These are phyloP conservation scores for Lampris incognitus DNA, from an alignment of 2,113 vertebrate species.

Conservation along the genomic window DNA sequence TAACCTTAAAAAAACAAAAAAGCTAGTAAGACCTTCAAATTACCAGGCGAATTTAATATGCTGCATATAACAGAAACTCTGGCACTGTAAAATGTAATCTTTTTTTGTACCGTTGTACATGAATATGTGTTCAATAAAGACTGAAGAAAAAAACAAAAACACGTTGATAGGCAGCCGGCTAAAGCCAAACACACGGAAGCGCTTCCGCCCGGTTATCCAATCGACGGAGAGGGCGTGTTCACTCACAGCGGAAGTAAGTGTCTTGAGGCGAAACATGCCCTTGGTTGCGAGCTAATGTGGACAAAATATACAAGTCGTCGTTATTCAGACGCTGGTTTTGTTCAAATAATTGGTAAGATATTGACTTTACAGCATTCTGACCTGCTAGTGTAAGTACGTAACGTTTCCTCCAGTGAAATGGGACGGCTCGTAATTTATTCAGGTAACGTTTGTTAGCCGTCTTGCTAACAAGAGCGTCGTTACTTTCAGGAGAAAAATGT, in stretches of 20 bases:
- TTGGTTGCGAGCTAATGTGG: slow-evolving; percentile 41
- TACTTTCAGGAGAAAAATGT: no score
- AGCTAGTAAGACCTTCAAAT: no score
- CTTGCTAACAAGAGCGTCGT: neutral
- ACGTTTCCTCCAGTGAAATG: neutral
- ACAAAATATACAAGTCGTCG: neutral
- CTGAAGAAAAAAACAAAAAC: no score
- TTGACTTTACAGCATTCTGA: neutral
- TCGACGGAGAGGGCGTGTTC: slow-evolving; percentile 10
- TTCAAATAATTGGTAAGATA: slow-evolving; percentile 31
- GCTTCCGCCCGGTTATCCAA: slow-evolving; percentile 28
- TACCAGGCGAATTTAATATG: no score
- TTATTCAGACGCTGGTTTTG: neutral
- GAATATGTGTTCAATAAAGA: no score
- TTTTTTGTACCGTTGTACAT: no score
- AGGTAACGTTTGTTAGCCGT: neutral
- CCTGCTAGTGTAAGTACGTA: rapidly evolving
- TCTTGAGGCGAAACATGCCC: slow-evolving; percentile 48
- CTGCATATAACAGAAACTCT: no score
- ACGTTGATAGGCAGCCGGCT: neutral
- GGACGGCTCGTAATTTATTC: neutral
- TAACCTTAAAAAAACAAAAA: no score
- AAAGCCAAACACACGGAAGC: slow-evolving; percentile 39
- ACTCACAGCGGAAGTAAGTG: slow-evolving; percentile 31
- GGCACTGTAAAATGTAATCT: no score